Percentiles rank a stretch among this genome's conserved stretches.
These are phyloP conservation scores for Periophthalmus magnuspinnatus DNA, from an alignment of 2,797 vertebrate genomes.

Conservation along the genomic window DNA sequence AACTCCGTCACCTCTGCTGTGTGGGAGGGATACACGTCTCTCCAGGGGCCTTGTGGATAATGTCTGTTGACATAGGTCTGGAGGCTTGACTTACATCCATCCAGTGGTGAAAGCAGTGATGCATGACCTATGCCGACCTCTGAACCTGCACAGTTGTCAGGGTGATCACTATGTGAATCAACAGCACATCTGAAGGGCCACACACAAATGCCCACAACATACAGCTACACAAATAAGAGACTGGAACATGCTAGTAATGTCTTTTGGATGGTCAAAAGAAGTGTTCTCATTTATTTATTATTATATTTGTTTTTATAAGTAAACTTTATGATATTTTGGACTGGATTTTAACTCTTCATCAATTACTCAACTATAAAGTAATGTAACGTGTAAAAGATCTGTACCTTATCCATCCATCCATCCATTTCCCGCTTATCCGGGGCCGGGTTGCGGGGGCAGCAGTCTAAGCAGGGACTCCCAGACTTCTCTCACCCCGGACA, in stretches of 20 bases:
- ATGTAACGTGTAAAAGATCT: too few relatives aligned
- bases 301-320: too few relatives aligned
- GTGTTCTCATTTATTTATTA: background rate
- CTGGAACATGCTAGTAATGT: background rate
- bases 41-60: slow-evolving; percentile 1
- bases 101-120: slow-evolving; percentile 9
- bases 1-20: background rate
- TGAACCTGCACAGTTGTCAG: slow-evolving; percentile 5
- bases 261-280: background rate
- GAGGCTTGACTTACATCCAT: slow-evolving; percentile 1
- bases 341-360: too few relatives aligned
- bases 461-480: too few relatives aligned
- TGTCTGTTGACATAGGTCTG: background rate
- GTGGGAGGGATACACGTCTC: background rate
- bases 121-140: background rate
- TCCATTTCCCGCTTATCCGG: too few relatives aligned
- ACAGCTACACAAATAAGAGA: slow-evolving; percentile 7
- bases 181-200: slow-evolving; percentile 2
- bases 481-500: too few relatives aligned
- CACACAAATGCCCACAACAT: background rate
- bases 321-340: too few relatives aligned
- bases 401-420: too few relatives aligned
- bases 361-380: too few relatives aligned
- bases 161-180: background rate
- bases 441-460: too few relatives aligned